phyloP scores from a whole-genome alignment of 1,140 invertebrate species.

The Drosophila orena region DNA sequence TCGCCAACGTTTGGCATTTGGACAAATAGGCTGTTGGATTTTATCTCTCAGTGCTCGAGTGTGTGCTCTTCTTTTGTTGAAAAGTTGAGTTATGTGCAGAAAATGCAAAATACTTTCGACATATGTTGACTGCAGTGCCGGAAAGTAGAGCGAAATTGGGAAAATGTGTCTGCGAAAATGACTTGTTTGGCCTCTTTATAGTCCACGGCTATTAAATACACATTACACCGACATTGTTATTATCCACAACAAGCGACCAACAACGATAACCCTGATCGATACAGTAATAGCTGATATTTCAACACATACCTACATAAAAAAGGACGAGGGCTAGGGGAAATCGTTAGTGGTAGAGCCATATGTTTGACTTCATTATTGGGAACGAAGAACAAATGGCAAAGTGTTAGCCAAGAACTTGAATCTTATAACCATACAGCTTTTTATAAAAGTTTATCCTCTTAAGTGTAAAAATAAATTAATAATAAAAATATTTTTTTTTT shows the following conservation, averaged over 20 bases:
- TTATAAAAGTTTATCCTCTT: conserved; percentile 2
- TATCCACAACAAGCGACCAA: conserved; percentile 40
- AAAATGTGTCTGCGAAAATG: conserved; percentile 17
- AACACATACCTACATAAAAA: conserved; percentile 5
- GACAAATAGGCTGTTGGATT: conserved; percentile 62
- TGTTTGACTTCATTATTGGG: conserved; percentile 2
- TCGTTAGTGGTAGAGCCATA: conserved; percentile 19
- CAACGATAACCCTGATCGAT: conserved; percentile 63
- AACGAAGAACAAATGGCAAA: neutral
- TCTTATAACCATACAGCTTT: too few species aligned
- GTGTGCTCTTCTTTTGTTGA: conserved; percentile 38
- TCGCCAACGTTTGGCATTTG: conserved; percentile 51
- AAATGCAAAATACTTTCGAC: conserved; percentile 63
- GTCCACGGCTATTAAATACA: conserved; percentile 58
- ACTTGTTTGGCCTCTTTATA: conserved; percentile 34
- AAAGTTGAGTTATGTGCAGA: conserved; percentile 66
- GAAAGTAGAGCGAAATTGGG: conserved; percentile 13
- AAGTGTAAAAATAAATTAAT: neutral
- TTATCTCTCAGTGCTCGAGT: conserved; percentile 27
- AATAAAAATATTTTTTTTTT: neutral
- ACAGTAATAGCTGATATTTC: conserved; percentile 41
- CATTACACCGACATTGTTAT: conserved; percentile 54
- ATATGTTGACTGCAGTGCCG: conserved; percentile 28
- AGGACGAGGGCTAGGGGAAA: conserved; percentile 23
- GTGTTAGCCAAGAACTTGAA: neutral